These are phyloP conservation scores for Zootermopsis nevadensis DNA, from an alignment of 2,888 invertebrate species.

Conservation along the genomic window DNA sequence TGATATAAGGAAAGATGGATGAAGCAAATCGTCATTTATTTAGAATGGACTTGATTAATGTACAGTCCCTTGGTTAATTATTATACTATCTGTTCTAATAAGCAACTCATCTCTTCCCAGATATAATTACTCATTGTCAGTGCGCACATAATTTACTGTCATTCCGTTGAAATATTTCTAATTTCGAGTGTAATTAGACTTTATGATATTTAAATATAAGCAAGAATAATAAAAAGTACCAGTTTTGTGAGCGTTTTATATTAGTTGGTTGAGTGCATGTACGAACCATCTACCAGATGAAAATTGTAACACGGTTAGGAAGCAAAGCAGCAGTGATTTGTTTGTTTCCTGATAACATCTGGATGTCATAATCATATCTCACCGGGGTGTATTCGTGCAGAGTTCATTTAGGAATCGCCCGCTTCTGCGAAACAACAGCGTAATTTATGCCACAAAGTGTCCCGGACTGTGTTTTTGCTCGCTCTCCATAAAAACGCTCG, in stretches of 20 bases:
- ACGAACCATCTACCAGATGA: too few species aligned
- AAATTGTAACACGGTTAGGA: not conserved
- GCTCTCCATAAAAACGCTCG: not conserved
- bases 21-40: not conserved
- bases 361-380: slow-evolving; percentile 30
- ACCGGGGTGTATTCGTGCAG: not conserved
- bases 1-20: not conserved
- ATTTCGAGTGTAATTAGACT: too few species aligned
- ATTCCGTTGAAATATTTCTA: too few species aligned
- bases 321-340: slow-evolving; percentile 22
- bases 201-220: too few species aligned
- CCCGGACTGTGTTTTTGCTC: not conserved
- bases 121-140: not conserved
- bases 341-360: slow-evolving; percentile 31
- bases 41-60: not conserved
- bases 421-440: not conserved
- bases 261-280: too few species aligned
- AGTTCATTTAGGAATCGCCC: slow-evolving; percentile 30
- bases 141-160: not conserved
- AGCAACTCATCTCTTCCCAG: not conserved
- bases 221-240: too few species aligned
- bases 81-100: slow-evolving; percentile 1
- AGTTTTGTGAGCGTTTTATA: too few species aligned
- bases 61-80: not conserved
- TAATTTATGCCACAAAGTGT: slow-evolving; percentile 26